Conservation (phyloP, 35 echinoderm and acorn worm species). For the Apostichopus californicus region DNA sequence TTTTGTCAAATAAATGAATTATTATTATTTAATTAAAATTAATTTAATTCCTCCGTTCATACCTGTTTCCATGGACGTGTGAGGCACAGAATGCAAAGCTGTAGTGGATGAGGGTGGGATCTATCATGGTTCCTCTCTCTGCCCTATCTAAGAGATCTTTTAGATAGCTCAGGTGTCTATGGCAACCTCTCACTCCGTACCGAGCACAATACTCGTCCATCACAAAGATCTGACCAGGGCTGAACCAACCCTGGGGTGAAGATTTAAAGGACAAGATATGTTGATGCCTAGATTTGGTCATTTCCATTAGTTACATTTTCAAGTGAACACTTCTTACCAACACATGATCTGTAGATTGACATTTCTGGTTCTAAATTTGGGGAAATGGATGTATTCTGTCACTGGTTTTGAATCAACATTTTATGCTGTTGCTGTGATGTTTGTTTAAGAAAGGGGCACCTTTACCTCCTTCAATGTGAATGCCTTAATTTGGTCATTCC, state of each 20-base stretch:
- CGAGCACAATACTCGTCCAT: conserved; percentile 97
- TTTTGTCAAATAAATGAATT: too few relatives aligned
- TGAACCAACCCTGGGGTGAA: conserved; percentile 91
- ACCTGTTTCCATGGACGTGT: conserved; percentile 98
- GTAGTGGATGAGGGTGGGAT: conserved; percentile 98
- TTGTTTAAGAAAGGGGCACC: too few relatives aligned
- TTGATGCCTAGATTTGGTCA: too few relatives aligned
- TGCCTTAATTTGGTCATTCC: too few relatives aligned
- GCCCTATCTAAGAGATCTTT: conserved; percentile 92
- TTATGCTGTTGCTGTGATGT: too few relatives aligned
- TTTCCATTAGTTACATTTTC: too few relatives aligned
- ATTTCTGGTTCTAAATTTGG: too few relatives aligned
- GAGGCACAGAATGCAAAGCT: conserved; percentile 99
- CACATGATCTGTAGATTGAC: too few relatives aligned
- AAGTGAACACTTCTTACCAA: not conserved
- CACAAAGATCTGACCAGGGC: conserved; percentile 98
- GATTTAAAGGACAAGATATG: not conserved
- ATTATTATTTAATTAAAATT: too few relatives aligned
- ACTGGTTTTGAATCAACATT: too few relatives aligned
- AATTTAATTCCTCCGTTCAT: not conserved
- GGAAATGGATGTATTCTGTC: too few relatives aligned
- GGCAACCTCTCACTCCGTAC: conserved; percentile 95
- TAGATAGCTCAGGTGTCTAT: conserved; percentile 93
- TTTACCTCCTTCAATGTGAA: too few relatives aligned
- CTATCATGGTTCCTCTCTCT: conserved; percentile 93